Percentiles rank a stretch among this genome's conserved stretches.
These are phyloP conservation scores for Campylorhamphus procurvoides DNA, from an alignment of 2,113 vertebrate species.

Conservation along the genomic window DNA sequence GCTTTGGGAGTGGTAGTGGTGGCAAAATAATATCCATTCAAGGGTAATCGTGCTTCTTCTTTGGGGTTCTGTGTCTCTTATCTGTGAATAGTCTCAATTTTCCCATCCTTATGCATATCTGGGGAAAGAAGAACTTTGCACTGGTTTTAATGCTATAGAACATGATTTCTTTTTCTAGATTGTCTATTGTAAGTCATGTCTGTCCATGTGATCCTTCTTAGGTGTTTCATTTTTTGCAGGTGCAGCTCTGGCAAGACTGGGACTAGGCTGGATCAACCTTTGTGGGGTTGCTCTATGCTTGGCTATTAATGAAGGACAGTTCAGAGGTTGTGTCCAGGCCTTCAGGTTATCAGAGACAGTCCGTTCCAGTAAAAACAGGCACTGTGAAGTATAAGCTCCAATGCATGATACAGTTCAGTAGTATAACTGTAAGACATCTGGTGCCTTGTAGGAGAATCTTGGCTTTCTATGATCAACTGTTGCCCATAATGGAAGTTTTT, in stretches of 20 bases:
- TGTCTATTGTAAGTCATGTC: not conserved
- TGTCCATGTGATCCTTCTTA: not conserved
- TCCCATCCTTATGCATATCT: not conserved
- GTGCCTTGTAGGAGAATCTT: not conserved
- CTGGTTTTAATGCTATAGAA: not conserved
- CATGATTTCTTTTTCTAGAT: not conserved
- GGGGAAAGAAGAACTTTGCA: not conserved
- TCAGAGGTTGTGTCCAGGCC: not conserved
- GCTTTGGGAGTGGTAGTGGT: not conserved
- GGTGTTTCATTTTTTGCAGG: not conserved
- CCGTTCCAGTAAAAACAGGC: not conserved
- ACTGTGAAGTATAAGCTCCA: not conserved
- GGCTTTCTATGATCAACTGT: not conserved
- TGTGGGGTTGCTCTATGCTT: not conserved
- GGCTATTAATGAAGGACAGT: not conserved
- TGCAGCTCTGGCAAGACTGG: not conserved
- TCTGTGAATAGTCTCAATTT: fast-evolving
- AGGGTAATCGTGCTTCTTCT: not conserved
- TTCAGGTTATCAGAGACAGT: not conserved
- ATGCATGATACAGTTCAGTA: not conserved
- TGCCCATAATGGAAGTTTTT: not conserved
- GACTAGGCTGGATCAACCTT: not conserved
- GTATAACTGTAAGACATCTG: not conserved
- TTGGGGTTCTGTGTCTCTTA: not conserved
- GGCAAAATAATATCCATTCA: not conserved